A percentile compares a stretch with the other conserved stretches of the same genome.
phyloP scores from a whole-genome alignment of 1,140 invertebrate genomes.

The Euwallacea fornicatus region DNA sequence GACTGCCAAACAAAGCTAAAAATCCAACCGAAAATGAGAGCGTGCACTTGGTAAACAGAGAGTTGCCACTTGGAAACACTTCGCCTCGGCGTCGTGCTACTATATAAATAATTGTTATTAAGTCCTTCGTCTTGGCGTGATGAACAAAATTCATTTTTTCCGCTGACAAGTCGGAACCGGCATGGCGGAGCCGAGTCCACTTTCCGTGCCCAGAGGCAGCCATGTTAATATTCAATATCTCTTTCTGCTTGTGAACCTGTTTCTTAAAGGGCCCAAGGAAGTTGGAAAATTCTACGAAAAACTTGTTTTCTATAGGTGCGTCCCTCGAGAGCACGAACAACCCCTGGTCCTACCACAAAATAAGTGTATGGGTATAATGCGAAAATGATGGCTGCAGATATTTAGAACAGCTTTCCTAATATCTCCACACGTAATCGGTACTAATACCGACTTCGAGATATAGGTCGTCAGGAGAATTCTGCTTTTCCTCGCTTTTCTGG shows the following conservation, averaged over 20 bases:
- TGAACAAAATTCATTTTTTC: too few species aligned
- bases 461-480: background rate
- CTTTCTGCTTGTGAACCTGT: background rate
- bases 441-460: background rate
- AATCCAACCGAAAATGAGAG: too few species aligned
- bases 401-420: background rate
- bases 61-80: too few species aligned
- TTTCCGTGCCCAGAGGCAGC: too few species aligned
- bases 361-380: background rate
- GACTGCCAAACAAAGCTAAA: too few species aligned
- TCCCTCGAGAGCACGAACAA: background rate
- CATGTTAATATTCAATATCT: too few species aligned
- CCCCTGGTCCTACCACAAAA: background rate
- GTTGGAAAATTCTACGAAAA: background rate
- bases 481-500: background rate
- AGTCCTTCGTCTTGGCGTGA: background rate
- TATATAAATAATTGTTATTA: conserved; percentile 1
- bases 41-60: too few species aligned
- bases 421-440: background rate
- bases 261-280: background rate
- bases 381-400: conserved; percentile 2
- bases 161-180: too few species aligned
- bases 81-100: background rate
- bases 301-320: background rate
- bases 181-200: too few species aligned